A percentile compares a stretch with the other conserved stretches of the same genome.
These are phyloP conservation scores for Ophion costatus DNA, from an alignment of 2,888 invertebrate species.

Conservation along the genomic window DNA sequence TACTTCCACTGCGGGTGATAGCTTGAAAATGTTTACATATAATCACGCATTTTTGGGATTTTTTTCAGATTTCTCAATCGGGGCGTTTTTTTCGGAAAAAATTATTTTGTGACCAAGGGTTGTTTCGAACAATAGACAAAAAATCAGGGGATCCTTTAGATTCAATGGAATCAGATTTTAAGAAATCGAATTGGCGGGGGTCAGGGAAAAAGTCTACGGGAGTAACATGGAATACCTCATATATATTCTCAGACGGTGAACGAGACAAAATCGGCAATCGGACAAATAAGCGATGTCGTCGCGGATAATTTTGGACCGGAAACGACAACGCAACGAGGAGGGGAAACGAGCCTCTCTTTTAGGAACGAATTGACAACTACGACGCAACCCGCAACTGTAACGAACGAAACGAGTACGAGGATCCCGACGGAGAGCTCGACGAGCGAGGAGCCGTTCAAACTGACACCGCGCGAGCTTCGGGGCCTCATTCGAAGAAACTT, in stretches of 20 bases:
- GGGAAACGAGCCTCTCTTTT: constrained; percentile 33
- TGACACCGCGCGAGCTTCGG: constrained; percentile 82
- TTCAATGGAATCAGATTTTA: too few relatives aligned
- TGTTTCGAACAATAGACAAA: too few relatives aligned
- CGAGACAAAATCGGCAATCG: constrained; percentile 84
- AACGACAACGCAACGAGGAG: constrained; percentile 63
- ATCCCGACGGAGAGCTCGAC: constrained; percentile 78
- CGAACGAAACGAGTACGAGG: constrained; percentile 44
- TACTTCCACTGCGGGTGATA: too few relatives aligned
- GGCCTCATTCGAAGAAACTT: constrained; percentile 84
- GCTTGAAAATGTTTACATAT: too few relatives aligned
- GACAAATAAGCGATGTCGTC: constrained; percentile 82
- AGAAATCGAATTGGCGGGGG: too few relatives aligned
- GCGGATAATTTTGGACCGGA: constrained; percentile 70
- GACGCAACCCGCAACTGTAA: constrained; percentile 8
- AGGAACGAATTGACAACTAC: constrained; percentile 34
- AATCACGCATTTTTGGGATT: too few relatives aligned
- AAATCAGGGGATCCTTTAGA: too few relatives aligned
- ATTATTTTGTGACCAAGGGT: too few relatives aligned
- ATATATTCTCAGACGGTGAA: constrained; percentile 83
- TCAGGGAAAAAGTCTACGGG: too few relatives aligned
- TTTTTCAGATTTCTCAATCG: too few relatives aligned
- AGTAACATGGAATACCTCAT: too few relatives aligned
- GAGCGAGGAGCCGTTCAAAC: constrained; percentile 80
- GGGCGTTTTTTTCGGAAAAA: too few relatives aligned